Percentiles rank a stretch among this genome's conserved stretches.
Conservation (phyloP, 2,888 invertebrate genomes). For the Athalia rosae region DNA sequence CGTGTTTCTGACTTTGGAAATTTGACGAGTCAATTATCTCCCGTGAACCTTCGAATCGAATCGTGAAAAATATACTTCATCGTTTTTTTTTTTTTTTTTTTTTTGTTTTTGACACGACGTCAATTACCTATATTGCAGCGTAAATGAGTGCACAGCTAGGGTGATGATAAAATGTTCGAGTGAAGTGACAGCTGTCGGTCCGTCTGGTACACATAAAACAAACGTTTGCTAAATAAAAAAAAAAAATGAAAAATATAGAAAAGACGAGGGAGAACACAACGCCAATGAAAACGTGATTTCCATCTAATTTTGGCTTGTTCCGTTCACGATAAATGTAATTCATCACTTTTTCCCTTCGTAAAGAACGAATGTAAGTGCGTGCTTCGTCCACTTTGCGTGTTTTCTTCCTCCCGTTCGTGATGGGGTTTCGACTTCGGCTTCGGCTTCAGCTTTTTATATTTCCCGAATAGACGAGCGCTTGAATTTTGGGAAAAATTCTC, state of each 20-base stretch:
- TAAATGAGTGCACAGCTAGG: too few species aligned
- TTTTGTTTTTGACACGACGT: too few species aligned
- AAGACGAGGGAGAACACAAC: neutral
- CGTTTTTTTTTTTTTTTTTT: too few species aligned
- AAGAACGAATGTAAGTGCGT: neutral
- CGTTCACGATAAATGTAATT: conserved; percentile 16
- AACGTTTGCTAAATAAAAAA: too few species aligned
- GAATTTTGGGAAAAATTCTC: too few species aligned
- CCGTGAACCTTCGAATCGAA: too few species aligned
- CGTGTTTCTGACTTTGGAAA: too few species aligned
- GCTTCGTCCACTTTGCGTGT: conserved; percentile 12
- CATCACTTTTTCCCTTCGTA: conserved; percentile 6
- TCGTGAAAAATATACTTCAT: too few species aligned
- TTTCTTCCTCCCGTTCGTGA: conserved; percentile 1
- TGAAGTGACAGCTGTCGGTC: conserved; percentile 7
- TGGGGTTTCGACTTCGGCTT: neutral
- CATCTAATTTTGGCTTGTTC: conserved; percentile 14
- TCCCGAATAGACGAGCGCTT: too few species aligned
- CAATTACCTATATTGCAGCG: too few species aligned
- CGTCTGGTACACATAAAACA: neutral
- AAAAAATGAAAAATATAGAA: neutral
- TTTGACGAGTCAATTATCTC: too few species aligned
- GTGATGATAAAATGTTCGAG: neutral
- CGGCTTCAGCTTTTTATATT: too few species aligned
- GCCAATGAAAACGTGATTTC: neutral